phyloP scores from a whole-genome alignment of 1,140 invertebrate species.

The Lucilia cuprina region DNA sequence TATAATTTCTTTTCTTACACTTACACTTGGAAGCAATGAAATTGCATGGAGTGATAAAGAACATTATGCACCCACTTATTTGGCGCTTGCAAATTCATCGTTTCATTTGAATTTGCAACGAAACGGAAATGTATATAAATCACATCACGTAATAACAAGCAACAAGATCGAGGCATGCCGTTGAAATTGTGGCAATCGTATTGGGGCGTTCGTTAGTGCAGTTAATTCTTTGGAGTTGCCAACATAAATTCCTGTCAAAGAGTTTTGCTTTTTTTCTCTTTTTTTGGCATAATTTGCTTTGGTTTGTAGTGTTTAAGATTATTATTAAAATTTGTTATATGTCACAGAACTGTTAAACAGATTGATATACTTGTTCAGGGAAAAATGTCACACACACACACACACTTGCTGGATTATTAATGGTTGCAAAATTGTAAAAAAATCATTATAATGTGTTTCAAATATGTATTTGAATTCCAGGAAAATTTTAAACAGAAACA shows the following conservation, averaged over 20 bases:
- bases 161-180: not conserved
- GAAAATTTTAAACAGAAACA: not conserved
- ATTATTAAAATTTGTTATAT: conserved; percentile 31
- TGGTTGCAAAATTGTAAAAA: conserved; percentile 2
- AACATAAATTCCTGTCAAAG: conserved; percentile 30
- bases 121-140: conserved; percentile 30
- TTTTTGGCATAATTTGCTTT: not conserved
- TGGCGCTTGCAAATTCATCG: conserved; percentile 33
- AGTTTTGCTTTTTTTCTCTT: not conserved
- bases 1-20: not conserved
- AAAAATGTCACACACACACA: not conserved
- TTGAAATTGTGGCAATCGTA: not conserved
- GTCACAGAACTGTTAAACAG: conserved; percentile 22
- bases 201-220: not conserved
- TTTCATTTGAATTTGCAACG: conserved; percentile 30
- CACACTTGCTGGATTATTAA: conserved; percentile 1
- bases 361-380: conserved; percentile 24
- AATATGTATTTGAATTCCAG: not conserved
- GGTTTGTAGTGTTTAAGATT: not conserved
- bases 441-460: not conserved
- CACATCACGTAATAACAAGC: not conserved
- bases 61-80: conserved; percentile 34
- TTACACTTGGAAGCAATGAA: not conserved
- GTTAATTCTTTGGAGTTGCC: conserved; percentile 19
- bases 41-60: not conserved